Evolutionary conservation across 1,140 invertebrate species (phyloP).

Genomic region (Triops longicaudatus): DNA sequence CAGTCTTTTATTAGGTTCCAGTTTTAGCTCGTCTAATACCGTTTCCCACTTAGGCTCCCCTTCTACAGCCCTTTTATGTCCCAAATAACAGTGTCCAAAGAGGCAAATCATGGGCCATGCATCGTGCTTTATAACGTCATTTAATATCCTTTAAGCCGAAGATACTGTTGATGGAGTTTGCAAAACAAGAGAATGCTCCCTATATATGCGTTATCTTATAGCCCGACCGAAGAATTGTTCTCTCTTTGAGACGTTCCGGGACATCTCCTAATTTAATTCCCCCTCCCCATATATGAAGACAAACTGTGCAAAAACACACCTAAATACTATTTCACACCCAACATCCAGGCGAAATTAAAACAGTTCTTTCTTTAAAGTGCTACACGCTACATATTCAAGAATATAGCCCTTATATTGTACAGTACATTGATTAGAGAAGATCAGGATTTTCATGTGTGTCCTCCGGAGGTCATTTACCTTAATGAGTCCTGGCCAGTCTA

Average conservation of each 20-base stretch:
- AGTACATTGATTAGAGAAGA: too few species aligned
- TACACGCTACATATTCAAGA: too few species aligned
- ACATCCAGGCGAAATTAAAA: too few species aligned
- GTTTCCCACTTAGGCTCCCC: background rate
- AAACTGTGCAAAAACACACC: background rate
- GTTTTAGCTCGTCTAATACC: slow-evolving; percentile 6
- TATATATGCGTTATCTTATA: background rate
- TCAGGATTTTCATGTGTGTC: too few species aligned
- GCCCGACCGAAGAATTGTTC: background rate
- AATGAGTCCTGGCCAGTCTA: too few species aligned
- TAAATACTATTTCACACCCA: background rate
- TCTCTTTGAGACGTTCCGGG: background rate
- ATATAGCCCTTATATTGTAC: too few species aligned
- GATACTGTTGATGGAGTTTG: background rate
- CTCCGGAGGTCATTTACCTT: too few species aligned
- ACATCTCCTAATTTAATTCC: background rate
- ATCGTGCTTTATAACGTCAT: slow-evolving; percentile 7
- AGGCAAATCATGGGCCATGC: slow-evolving; percentile 10
- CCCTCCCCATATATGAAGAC: background rate
- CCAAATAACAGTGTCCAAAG: slow-evolving; percentile 8
- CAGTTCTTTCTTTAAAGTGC: too few species aligned
- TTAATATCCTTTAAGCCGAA: background rate
- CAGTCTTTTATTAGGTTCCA: slow-evolving; percentile 1
- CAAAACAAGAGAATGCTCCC: background rate
- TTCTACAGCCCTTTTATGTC: background rate